Conservation (phyloP, 2,888 invertebrate genomes). For the Sphaerophoria rueppellii region DNA sequence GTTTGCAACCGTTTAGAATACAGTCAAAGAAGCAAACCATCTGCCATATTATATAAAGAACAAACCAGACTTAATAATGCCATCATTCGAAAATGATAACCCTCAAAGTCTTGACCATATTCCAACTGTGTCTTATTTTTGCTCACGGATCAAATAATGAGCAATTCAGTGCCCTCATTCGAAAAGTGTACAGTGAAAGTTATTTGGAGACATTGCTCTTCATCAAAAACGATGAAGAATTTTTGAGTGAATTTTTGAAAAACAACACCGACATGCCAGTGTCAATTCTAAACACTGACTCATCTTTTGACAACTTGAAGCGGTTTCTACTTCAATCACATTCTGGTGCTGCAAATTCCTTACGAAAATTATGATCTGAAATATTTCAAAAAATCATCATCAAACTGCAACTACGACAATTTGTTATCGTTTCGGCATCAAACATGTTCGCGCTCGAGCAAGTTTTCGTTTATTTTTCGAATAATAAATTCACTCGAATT, state of each 20-base stretch:
- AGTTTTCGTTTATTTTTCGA: slow-evolving; percentile 3
- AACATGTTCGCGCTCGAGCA: neutral
- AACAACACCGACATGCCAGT: neutral
- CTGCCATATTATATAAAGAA: neutral
- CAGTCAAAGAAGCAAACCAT: neutral
- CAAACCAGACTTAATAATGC: neutral
- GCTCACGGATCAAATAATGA: neutral
- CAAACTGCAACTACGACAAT: neutral
- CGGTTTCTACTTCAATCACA: neutral
- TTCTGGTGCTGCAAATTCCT: slow-evolving; percentile 13
- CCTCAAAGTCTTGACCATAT: slow-evolving; percentile 1
- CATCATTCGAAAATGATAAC: neutral
- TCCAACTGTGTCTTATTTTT: neutral
- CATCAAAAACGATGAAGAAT: slow-evolving; percentile 1
- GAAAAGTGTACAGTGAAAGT: slow-evolving; percentile 30
- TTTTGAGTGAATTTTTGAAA: slow-evolving; percentile 25
- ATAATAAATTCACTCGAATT: slow-evolving; percentile 40
- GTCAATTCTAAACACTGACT: neutral
- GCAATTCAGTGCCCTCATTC: neutral
- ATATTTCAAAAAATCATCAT: neutral
- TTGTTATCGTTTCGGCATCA: slow-evolving; percentile 17
- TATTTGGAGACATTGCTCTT: neutral
- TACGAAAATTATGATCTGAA: neutral
- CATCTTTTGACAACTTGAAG: neutral
- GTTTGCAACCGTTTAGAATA: neutral